Evolutionary conservation across 2,113 vertebrate species (phyloP).

Genomic region (Gavialis gangeticus): DNA sequence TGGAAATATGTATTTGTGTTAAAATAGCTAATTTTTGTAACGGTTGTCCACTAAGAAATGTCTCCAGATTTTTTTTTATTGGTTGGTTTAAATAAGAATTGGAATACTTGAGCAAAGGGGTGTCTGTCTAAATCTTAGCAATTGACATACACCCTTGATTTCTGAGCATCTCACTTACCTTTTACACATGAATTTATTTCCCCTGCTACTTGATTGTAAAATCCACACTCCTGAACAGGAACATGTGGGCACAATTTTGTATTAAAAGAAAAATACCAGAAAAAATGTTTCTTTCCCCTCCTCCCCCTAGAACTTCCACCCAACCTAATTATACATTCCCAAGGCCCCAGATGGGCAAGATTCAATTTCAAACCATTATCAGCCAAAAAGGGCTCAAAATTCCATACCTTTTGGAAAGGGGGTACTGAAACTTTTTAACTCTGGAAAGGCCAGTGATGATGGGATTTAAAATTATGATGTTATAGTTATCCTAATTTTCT

Average conservation of each 20-base stretch:
- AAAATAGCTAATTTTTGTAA: not conserved
- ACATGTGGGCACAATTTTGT: too few relatives aligned
- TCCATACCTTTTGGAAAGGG: not conserved
- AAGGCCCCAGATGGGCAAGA: not conserved
- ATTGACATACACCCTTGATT: too few relatives aligned
- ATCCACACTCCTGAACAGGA: too few relatives aligned
- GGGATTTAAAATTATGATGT: not conserved
- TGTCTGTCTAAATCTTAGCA: too few relatives aligned
- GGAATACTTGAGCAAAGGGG: too few relatives aligned
- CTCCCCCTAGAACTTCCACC: not conserved
- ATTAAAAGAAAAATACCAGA: too few relatives aligned
- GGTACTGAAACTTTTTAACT: not conserved
- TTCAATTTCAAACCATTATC: not conserved
- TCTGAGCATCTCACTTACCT: too few relatives aligned
- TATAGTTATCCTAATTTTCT: not conserved
- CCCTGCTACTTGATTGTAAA: too few relatives aligned
- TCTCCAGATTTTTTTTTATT: not conserved
- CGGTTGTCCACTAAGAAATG: not conserved
- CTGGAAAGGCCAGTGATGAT: not conserved
- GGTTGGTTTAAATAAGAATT: not conserved
- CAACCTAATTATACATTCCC: not conserved
- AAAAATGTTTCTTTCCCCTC: not conserved
- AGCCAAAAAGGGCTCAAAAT: too few relatives aligned
- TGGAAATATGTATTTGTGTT: not conserved
- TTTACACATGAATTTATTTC: too few relatives aligned